Evolutionary conservation across 2,113 vertebrate species (phyloP).

Genomic region (Neodontobutis hainanensis): DNA sequence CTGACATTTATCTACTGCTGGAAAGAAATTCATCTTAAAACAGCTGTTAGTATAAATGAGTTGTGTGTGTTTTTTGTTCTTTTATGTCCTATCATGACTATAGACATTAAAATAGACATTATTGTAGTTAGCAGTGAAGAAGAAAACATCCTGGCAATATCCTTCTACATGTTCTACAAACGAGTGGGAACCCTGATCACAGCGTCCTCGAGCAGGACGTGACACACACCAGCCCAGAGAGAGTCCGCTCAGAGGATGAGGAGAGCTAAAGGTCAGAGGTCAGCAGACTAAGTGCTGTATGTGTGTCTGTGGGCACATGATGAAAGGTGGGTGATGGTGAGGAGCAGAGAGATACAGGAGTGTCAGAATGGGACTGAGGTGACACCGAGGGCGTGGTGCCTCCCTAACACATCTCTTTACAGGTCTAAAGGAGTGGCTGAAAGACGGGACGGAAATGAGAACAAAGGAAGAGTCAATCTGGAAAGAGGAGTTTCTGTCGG

Average conservation of each 20-base stretch:
- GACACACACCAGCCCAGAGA: constrained; percentile 40
- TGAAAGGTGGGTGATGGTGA: constrained; percentile 23
- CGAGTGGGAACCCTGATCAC: too few species aligned
- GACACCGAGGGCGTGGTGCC: constrained; percentile 79
- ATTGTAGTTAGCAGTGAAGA: too few species aligned
- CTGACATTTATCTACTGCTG: too few species aligned
- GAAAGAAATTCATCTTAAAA: too few species aligned
- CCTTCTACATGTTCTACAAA: too few species aligned
- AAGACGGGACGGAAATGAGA: constrained; percentile 32
- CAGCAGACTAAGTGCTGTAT: not conserved
- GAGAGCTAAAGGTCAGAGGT: not conserved
- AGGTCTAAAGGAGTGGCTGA: constrained; percentile 52
- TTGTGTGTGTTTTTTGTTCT: too few species aligned
- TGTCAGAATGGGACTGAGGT: constrained; percentile 50
- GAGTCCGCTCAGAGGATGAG: constrained; percentile 10
- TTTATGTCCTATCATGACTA: too few species aligned
- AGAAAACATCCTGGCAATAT: too few species aligned
- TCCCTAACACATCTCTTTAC: constrained; percentile 61
- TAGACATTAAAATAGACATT: too few species aligned
- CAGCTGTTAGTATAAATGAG: too few species aligned
- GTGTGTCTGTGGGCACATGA: constrained; percentile 7
- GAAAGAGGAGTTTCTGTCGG: constrained; percentile 20
- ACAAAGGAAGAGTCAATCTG: constrained; percentile 12
- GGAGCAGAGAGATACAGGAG: constrained; percentile 39
- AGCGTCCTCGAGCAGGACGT: too few species aligned